Percentiles rank a stretch among this genome's conserved stretches.
Conservation (phyloP, 2,888 invertebrate genomes). For the Cataglyphis livida region DNA sequence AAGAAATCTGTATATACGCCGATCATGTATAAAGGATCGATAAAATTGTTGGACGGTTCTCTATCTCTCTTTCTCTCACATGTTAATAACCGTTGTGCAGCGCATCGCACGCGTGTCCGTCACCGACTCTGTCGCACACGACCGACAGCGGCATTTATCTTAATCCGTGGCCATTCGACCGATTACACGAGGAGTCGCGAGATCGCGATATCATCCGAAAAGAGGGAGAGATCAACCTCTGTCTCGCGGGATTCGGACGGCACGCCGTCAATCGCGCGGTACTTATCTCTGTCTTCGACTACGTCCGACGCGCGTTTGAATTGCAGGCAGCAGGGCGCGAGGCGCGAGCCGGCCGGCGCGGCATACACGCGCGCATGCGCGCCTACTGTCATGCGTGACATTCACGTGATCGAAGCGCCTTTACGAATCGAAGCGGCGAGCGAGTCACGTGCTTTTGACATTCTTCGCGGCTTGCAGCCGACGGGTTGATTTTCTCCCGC, state of each 20-base stretch:
- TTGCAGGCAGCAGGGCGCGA: conserved; percentile 12
- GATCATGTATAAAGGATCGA: conserved; percentile 15
- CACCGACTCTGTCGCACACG: conserved; percentile 33
- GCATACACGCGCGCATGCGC: conserved; percentile 43
- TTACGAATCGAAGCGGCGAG: conserved; percentile 60
- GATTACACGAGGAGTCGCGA: conserved; percentile 40
- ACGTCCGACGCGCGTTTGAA: conserved; percentile 64
- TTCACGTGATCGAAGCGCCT: conserved; percentile 80
- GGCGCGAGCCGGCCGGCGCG: conserved; percentile 54
- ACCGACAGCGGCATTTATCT: conserved; percentile 21
- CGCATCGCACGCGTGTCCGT: conserved; percentile 37
- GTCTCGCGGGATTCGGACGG: conserved; percentile 37
- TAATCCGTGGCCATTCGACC: conserved; percentile 25
- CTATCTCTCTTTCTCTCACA: conserved; percentile 34
- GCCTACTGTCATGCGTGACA: conserved; percentile 74
- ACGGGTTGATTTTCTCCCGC: conserved; percentile 37
- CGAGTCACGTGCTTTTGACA: conserved; percentile 62
- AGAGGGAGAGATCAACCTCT: conserved; percentile 27
- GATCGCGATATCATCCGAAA: conserved; percentile 27
- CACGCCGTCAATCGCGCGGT: conserved; percentile 57
- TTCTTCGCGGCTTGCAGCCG: conserved; percentile 54
- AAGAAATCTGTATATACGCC: too few relatives aligned
- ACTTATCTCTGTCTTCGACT: conserved; percentile 52
- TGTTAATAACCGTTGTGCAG: conserved; percentile 18
- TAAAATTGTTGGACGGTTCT: conserved; percentile 20